phyloP scores from a whole-genome alignment of 2,797 vertebrate genomes.

The Platalea minor region DNA sequence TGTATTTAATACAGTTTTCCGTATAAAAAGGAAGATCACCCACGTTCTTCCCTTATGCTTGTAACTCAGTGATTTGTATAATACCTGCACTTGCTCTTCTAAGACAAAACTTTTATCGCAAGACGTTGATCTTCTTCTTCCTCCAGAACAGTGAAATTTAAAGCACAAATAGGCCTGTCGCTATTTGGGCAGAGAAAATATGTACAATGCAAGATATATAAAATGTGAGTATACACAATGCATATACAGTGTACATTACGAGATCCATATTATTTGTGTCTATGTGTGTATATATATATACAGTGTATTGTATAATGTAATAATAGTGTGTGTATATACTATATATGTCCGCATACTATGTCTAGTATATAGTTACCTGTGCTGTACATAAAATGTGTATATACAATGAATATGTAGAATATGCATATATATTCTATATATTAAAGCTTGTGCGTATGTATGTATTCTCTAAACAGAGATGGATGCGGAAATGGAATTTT shows the following conservation, averaged over 20 bases:
- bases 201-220: neutral
- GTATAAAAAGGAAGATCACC: neutral
- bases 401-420: conserved; percentile 52
- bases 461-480: neutral
- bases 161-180: conserved; percentile 16
- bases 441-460: neutral
- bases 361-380: neutral
- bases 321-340: conserved; percentile 44
- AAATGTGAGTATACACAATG: conserved; percentile 24
- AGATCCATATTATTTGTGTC: conserved; percentile 21
- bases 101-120: neutral
- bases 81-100: neutral
- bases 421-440: conserved; percentile 38
- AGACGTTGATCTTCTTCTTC: neutral
- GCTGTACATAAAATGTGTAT: conserved; percentile 55
- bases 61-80: neutral
- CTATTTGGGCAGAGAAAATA: conserved; percentile 17
- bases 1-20: neutral
- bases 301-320: conserved; percentile 42
- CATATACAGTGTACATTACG: conserved; percentile 24
- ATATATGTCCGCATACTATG: neutral
- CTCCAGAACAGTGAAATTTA: conserved; percentile 30
- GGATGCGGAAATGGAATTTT: neutral
- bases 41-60: neutral
- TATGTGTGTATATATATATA: neutral